A percentile compares a stretch with the other conserved stretches of the same genome.
Evolutionary conservation across 1,140 invertebrate species (phyloP).

Genomic region (Laupala kohalensis): DNA sequence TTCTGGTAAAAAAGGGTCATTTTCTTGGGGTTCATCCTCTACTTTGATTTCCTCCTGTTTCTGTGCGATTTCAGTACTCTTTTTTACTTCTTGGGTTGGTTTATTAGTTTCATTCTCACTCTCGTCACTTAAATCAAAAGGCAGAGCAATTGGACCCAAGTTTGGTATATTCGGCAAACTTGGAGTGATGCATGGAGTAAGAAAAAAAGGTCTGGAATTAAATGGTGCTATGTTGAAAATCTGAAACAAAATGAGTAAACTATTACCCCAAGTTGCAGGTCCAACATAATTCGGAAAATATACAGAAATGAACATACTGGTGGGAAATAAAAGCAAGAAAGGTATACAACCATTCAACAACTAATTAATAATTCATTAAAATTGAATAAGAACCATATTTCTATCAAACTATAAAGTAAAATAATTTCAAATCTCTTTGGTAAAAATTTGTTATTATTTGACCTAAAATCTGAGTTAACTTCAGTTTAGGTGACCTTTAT

Average conservation of each 20-base stretch:
- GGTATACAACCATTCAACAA: too few relatives aligned
- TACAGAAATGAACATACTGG: too few relatives aligned
- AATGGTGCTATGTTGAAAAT: not conserved
- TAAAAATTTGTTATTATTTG: too few relatives aligned
- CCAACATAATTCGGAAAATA: too few relatives aligned
- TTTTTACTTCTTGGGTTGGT: not conserved
- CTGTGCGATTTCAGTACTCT: not conserved
- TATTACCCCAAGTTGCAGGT: too few relatives aligned
- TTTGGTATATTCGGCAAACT: not conserved
- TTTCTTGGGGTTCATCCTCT: not conserved
- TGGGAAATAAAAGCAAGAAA: too few relatives aligned
- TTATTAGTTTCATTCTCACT: not conserved
- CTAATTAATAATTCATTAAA: too few relatives aligned
- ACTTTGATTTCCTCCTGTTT: not conserved
- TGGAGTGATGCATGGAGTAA: not conserved
- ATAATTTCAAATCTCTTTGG: too few relatives aligned
- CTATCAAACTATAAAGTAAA: too few relatives aligned
- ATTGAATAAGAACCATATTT: too few relatives aligned
- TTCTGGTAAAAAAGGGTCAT: not conserved
- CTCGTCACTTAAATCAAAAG: not conserved
- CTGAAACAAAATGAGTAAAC: not conserved
- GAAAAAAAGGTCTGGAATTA: not conserved
- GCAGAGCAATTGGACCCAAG: not conserved
- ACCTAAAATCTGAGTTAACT: too few relatives aligned
- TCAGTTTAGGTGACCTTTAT: too few relatives aligned